Evolutionary conservation across 2,888 invertebrate genomes (phyloP).

Genomic region (Bedellia somnulentella): DNA sequence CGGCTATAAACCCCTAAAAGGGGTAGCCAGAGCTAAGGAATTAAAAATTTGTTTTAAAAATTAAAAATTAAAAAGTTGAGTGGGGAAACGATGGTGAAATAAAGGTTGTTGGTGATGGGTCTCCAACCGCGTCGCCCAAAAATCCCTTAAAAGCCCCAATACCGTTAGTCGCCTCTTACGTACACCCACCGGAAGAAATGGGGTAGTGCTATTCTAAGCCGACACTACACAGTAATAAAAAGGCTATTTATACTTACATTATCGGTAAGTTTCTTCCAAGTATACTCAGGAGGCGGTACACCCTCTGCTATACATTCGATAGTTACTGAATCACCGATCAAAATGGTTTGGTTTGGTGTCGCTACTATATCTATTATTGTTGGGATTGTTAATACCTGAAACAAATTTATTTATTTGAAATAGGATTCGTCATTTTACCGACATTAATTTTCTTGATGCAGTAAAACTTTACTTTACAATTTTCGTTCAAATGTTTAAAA

Average conservation of each 20-base stretch:
- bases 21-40: no score
- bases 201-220: neutral
- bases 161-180: no score
- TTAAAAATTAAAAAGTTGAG: no score
- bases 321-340: slow-evolving; percentile 18
- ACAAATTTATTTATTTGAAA: no score
- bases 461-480: no score
- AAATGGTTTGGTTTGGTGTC: slow-evolving; percentile 17
- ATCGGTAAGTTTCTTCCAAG: slow-evolving; percentile 25
- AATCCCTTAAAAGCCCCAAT: no score
- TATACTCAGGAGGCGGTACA: slow-evolving; percentile 25
- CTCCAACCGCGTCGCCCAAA: neutral
- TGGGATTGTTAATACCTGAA: slow-evolving; percentile 29
- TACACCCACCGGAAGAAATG: no score
- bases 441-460: no score
- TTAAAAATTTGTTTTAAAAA: no score
- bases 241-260: slow-evolving; percentile 12
- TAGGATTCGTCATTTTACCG: no score
- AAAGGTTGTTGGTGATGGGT: neutral
- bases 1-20: no score
- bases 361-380: slow-evolving; percentile 20
- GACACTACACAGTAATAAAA: neutral
- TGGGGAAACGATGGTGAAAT: neutral
- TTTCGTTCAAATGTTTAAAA: no score
- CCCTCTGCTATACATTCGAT: slow-evolving; percentile 33